Conservation (phyloP, 2,797 vertebrate genomes). For the Tapera naevia region DNA sequence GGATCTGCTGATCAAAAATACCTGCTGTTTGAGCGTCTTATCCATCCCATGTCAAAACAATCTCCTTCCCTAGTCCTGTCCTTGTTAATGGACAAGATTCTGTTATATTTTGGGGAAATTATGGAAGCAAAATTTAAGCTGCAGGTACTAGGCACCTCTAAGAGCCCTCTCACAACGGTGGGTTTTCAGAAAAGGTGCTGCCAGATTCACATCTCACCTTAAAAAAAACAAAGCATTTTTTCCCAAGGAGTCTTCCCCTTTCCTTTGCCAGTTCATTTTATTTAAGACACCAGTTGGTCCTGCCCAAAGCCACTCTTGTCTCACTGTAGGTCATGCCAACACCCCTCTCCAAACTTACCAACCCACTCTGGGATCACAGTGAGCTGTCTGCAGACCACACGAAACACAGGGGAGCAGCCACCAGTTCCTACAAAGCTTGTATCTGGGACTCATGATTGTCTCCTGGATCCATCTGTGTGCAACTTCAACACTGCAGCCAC, state of each 20-base stretch:
- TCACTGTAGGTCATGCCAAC: not conserved
- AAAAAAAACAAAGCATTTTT: not conserved
- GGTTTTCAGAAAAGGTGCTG: not conserved
- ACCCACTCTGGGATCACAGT: fast-evolving
- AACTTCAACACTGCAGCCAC: not conserved
- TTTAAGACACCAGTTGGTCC: not conserved
- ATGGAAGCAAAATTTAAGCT: not conserved
- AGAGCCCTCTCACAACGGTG: not conserved
- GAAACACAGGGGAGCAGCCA: not conserved
- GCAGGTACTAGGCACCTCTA: not conserved
- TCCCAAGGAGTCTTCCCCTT: not conserved
- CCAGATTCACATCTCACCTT: not conserved
- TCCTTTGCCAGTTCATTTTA: not conserved
- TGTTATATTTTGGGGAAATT: not conserved
- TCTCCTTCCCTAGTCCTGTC: not conserved
- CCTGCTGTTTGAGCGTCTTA: not conserved
- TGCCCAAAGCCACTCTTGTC: not conserved
- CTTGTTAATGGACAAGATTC: not conserved
- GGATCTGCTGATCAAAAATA: not conserved
- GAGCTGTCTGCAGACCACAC: not conserved
- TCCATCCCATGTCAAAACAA: fast-evolving
- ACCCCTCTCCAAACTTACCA: not conserved
- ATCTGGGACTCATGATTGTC: not conserved
- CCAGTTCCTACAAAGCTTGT: fast-evolving
- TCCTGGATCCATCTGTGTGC: not conserved